Evolutionary conservation across 2,797 vertebrate genomes (phyloP).

Genomic region (Bucorvus abyssinicus): DNA sequence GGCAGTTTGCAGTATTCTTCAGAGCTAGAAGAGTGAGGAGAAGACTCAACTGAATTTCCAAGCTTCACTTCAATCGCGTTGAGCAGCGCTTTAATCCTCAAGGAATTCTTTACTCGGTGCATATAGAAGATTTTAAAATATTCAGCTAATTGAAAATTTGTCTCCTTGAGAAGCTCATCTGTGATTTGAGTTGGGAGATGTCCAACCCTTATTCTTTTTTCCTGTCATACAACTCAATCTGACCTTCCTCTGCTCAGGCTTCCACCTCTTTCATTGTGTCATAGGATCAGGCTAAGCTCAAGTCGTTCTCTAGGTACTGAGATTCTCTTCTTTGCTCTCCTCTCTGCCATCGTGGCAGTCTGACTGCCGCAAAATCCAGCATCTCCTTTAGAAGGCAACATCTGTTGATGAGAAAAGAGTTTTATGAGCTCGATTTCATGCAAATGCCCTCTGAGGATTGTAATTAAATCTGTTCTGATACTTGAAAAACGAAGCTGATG

Average conservation of each 20-base stretch:
- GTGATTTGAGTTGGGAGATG: not conserved
- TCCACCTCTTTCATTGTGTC: not conserved
- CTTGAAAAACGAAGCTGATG: not conserved
- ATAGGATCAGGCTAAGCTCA: not conserved
- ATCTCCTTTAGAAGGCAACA: not conserved
- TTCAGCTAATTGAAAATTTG: not conserved
- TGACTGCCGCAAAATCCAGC: not conserved
- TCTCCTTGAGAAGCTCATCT: not conserved
- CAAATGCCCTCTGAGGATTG: not conserved
- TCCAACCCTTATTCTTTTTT: not conserved
- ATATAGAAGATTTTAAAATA: not conserved
- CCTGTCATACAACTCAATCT: not conserved
- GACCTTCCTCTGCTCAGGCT: not conserved
- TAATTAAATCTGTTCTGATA: not conserved
- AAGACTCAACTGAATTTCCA: not conserved
- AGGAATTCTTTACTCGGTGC: not conserved
- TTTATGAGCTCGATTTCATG: not conserved
- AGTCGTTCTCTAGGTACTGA: not conserved
- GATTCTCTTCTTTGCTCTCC: not conserved
- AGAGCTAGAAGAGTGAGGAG: not conserved
- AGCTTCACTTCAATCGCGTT: not conserved
- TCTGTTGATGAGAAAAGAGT: not conserved
- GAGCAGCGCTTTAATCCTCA: fast-evolving
- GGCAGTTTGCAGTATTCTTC: not conserved
- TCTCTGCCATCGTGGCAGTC: too few species aligned